Evolutionary conservation across 2,888 invertebrate genomes (phyloP).

Genomic region (Trilocha varians): DNA sequence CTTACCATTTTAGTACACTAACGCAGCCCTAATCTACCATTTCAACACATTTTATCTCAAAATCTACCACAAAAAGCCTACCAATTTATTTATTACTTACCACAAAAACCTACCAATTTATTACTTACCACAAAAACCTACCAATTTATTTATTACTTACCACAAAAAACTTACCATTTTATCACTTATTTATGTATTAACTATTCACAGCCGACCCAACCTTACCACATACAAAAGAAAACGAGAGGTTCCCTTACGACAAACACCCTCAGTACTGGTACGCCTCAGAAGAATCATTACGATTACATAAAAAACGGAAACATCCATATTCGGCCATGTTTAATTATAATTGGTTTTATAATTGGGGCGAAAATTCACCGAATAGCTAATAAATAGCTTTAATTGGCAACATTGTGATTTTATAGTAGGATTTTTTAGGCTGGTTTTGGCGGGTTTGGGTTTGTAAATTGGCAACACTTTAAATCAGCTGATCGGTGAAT

Average conservation of each 20-base stretch:
- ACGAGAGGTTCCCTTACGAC: slow-evolving; percentile 48
- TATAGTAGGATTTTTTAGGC: neutral
- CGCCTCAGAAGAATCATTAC: slow-evolving; percentile 55
- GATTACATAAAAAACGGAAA: slow-evolving; percentile 59
- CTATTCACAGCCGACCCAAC: slow-evolving; percentile 33
- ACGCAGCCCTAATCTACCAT: too few species aligned
- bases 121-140: too few species aligned
- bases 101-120: too few species aligned
- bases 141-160: too few species aligned
- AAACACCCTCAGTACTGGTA: slow-evolving; percentile 61
- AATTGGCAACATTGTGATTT: neutral
- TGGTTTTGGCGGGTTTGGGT: too few species aligned
- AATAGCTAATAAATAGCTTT: slow-evolving; percentile 38
- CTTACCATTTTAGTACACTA: too few species aligned
- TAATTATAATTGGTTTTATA: slow-evolving; percentile 47
- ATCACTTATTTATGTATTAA: slow-evolving; percentile 9
- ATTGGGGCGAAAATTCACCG: slow-evolving; percentile 45
- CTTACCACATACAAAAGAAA: slow-evolving; percentile 48
- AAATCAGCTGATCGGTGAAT: too few species aligned
- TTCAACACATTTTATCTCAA: too few species aligned
- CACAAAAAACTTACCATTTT: too few species aligned
- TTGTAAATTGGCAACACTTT: slow-evolving; percentile 1
- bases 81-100: too few species aligned
- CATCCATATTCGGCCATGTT: slow-evolving; percentile 58
- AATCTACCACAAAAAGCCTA: too few species aligned